These are phyloP conservation scores for Entomobrya proxima DNA, from an alignment of 2,888 invertebrate species.

Conservation along the genomic window DNA sequence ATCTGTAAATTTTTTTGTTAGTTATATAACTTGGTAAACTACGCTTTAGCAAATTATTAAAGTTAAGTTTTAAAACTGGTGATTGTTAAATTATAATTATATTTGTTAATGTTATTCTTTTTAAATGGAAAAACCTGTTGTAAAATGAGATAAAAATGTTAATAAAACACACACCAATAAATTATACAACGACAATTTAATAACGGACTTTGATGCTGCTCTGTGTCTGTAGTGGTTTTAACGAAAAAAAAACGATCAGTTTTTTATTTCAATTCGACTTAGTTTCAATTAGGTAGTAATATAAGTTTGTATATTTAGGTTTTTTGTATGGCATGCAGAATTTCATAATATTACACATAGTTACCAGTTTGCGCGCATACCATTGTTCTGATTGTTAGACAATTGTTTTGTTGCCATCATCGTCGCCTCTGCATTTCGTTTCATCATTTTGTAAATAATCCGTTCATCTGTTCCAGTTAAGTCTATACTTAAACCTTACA, in stretches of 20 bases:
- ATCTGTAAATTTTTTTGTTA: constrained; percentile 1
- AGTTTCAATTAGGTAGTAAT: constrained; percentile 5
- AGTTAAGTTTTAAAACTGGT: constrained; percentile 25
- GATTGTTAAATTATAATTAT: constrained; percentile 5
- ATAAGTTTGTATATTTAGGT: background rate
- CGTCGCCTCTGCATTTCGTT: background rate
- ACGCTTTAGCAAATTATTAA: background rate
- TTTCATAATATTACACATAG: constrained; percentile 15
- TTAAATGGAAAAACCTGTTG: background rate
- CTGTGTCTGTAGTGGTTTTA: background rate
- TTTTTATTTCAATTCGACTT: constrained; percentile 37
- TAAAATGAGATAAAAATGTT: background rate
- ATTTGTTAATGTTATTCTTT: background rate
- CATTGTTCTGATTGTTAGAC: constrained; percentile 19
- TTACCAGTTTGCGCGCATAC: constrained; percentile 32
- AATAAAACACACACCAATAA: background rate
- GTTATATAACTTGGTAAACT: constrained; percentile 5
- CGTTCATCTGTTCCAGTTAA: background rate
- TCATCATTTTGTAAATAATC: background rate
- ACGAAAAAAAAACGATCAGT: constrained; percentile 19
- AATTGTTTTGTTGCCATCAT: too few species aligned
- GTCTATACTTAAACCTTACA: too few species aligned
- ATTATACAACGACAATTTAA: constrained; percentile 30
- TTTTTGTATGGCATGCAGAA: background rate
- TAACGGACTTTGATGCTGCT: background rate